phyloP scores from a whole-genome alignment of 2,113 vertebrate species.

The Azemiops feae region DNA sequence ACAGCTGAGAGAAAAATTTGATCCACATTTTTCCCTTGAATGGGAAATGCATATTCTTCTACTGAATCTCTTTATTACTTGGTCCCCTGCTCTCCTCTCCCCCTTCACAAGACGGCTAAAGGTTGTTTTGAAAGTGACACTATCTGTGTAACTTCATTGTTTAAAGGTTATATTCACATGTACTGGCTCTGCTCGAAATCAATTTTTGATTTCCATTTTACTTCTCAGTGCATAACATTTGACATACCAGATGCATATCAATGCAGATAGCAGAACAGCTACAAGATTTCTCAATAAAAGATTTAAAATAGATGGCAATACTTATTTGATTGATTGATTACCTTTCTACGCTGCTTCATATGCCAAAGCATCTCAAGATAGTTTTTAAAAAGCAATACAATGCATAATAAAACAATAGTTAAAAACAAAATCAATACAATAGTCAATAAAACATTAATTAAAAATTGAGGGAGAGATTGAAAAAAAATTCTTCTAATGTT shows the following conservation, averaged over 20 bases:
- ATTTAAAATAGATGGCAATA: not conserved
- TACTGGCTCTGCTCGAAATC: not conserved
- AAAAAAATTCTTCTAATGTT: not conserved
- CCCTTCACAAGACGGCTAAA: not conserved
- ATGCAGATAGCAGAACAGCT: not conserved
- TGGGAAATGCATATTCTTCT: not conserved
- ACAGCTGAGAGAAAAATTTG: not conserved
- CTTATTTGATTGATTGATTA: not conserved
- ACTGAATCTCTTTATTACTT: not conserved
- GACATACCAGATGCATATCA: not conserved
- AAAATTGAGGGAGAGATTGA: not conserved
- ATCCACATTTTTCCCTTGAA: not conserved
- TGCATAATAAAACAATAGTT: not conserved
- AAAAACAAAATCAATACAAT: not conserved
- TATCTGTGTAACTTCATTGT: not conserved
- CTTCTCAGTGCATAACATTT: not conserved
- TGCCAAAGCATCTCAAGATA: not conserved
- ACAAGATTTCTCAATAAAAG: not conserved
- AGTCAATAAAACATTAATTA: not conserved
- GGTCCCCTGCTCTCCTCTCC: not conserved
- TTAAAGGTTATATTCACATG: not conserved
- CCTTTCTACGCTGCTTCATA: not conserved
- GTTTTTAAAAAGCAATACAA: not conserved
- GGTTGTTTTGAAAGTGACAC: not conserved
- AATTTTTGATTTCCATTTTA: not conserved